Evolutionary conservation across 1,140 invertebrate species (phyloP).

Genomic region (Adoxophyes honmai): DNA sequence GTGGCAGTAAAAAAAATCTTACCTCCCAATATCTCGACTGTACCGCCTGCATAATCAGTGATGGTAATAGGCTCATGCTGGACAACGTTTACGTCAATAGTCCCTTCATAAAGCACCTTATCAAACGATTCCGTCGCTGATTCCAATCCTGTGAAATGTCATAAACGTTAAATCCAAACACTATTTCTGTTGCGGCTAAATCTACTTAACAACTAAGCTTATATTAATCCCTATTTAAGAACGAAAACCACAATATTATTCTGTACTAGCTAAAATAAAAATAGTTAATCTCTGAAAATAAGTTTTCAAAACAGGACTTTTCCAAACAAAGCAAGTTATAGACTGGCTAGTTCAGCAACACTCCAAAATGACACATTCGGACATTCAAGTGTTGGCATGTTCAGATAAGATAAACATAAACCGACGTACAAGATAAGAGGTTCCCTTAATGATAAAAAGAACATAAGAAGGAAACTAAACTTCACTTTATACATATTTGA

Average conservation of each 20-base stretch:
- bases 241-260: conserved; percentile 33
- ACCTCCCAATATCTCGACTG: conserved; percentile 46
- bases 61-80: conserved; percentile 45
- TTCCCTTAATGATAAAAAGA: too few relatives aligned
- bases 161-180: background rate
- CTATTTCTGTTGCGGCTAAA: too few relatives aligned
- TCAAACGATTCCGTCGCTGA: conserved; percentile 29
- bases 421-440: background rate
- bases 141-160: conserved; percentile 14
- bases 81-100: conserved; percentile 27
- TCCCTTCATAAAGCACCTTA: conserved; percentile 42
- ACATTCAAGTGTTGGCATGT: background rate
- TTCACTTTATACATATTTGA: too few relatives aligned
- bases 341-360: too few relatives aligned
- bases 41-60: conserved; percentile 26
- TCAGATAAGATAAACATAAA: conserved; percentile 1
- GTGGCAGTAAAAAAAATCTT: conserved; percentile 17
- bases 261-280: background rate
- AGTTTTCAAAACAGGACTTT: too few relatives aligned
- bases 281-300: too few relatives aligned
- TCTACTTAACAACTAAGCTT: background rate
- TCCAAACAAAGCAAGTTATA: too few relatives aligned
- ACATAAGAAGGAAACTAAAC: too few relatives aligned
- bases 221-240: conserved; percentile 11
- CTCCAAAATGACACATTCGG: background rate